Evolutionary conservation across 2,888 invertebrate genomes (phyloP), one percentile per base, ranked within the genome.

Genomic region (Tupiocoris notatus): DNA sequence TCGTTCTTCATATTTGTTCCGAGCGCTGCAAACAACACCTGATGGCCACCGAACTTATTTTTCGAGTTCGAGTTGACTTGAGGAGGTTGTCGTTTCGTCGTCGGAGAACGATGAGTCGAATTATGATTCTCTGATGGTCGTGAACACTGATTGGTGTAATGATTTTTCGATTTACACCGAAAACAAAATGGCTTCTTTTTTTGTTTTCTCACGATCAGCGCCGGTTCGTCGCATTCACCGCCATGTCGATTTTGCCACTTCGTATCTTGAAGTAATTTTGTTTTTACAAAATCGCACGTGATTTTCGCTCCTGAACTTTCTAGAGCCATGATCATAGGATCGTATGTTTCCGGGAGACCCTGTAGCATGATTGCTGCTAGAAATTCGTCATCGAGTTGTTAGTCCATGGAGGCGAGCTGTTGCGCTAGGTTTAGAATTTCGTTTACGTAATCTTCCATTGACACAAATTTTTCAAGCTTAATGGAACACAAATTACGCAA

Each of bases 381-480:
- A n/a, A 71, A 18, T 71, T 71, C 71, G 24, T 71, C 71, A n/a
- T 71, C 71, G 7, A 71, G 20, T n/a, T n/a, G 18, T 18, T 58
- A 18, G 24, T 61, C 58, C n/a, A 64, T 64, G 21, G n/a, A 63
- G 16, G 20, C 71, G 6, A 71, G 61, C 65, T 71, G 21, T 68
- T 71, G 71, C n/a, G 71, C 18, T 20, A 61, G 18, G 9, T 20
- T 21, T 64, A 71, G 1, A 25, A 21, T 16, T n/a, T 75, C 73
- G 59, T 74, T 59, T 0, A 74, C 73, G 39, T 76, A 76, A 6
- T 70, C 39, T 24, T 73, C 23, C 62, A 73, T 70, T 61, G 73
- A 59, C 9, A 21, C 61, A 21, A 39, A 56, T 23, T 24, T 25
- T 22, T 58, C 24, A 17, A 18, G 20, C 24, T 64, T 62, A 20